Conservation (phyloP, 2,113 vertebrate genomes). For the Aspiorhynchus laticeps region DNA sequence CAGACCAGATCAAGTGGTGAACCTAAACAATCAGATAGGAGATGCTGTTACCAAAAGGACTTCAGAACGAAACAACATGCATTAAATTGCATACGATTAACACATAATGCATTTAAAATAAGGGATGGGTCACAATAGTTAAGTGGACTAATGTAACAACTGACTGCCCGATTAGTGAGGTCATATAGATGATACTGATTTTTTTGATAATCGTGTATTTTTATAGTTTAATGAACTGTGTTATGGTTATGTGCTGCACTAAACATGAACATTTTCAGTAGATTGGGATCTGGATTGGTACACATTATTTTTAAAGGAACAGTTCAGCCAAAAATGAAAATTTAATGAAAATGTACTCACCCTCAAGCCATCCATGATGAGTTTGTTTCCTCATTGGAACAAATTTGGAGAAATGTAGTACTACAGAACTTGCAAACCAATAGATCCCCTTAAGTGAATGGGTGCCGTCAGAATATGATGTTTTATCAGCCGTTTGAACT, state of each 20-base stretch:
- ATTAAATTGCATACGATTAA: constrained; percentile 4
- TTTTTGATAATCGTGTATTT: not conserved
- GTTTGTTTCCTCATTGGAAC: not conserved
- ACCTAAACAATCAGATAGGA: constrained; percentile 35
- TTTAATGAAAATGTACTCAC: too few relatives aligned
- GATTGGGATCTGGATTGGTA: not conserved
- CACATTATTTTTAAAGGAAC: not conserved
- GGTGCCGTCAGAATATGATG: too few relatives aligned
- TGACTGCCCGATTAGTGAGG: not conserved
- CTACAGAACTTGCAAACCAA: not conserved
- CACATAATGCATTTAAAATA: constrained; percentile 2
- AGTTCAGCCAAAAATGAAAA: not conserved
- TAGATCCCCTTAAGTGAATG: too few relatives aligned
- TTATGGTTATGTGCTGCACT: not conserved
- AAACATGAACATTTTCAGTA: not conserved
- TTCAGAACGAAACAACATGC: constrained; percentile 20
- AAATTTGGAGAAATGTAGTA: not conserved
- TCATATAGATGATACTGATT: not conserved
- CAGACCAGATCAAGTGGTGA: constrained; percentile 56
- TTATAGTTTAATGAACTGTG: not conserved
- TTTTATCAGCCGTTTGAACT: too few relatives aligned
- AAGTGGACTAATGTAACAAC: not conserved
- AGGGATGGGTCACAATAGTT: constrained; percentile 1
- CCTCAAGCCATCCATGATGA: too few relatives aligned
- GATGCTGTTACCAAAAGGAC: not conserved